A percentile compares a stretch with the other conserved stretches of the same genome.
phyloP scores from a whole-genome alignment of 2,797 vertebrate species.

The Arvicola amphibius region DNA sequence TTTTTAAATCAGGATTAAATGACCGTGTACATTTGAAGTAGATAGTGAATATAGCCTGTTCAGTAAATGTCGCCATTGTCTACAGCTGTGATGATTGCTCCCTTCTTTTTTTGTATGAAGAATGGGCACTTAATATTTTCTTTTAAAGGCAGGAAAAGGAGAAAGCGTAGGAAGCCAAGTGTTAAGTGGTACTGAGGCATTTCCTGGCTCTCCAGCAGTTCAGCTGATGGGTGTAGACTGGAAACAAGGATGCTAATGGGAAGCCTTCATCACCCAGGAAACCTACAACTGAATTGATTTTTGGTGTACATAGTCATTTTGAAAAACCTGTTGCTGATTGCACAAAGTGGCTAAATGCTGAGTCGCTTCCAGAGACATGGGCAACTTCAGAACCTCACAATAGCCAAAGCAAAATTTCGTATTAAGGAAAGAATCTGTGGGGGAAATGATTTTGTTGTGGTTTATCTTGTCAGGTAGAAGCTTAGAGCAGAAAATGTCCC shows the following conservation, averaged over 20 bases:
- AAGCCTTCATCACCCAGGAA: conserved; percentile 58
- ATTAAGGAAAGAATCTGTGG: not conserved
- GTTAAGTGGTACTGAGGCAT: conserved; percentile 5
- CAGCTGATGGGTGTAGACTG: conserved; percentile 22
- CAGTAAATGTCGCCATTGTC: conserved; percentile 9
- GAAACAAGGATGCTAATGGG: conserved; percentile 50
- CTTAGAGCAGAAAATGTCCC: not conserved
- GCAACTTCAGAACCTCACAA: conserved; percentile 23
- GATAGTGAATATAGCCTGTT: not conserved
- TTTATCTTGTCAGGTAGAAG: not conserved
- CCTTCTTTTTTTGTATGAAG: conserved; percentile 38
- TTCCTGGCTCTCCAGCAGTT: conserved; percentile 46
- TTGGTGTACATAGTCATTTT: conserved; percentile 41
- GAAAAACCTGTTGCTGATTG: conserved; percentile 40
- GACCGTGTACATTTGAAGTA: not conserved
- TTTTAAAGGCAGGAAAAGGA: conserved; percentile 14
- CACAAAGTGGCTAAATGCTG: not conserved
- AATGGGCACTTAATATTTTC: conserved; percentile 40
- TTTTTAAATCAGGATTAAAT: not conserved
- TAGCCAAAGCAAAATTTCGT: not conserved
- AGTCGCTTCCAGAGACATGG: not conserved
- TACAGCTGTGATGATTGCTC: not conserved
- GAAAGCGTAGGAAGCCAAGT: not conserved
- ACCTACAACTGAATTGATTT: conserved; percentile 25
- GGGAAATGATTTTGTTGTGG: not conserved